phyloP scores from a whole-genome alignment of 2,888 invertebrate species.

The Limnephilus auricula region DNA sequence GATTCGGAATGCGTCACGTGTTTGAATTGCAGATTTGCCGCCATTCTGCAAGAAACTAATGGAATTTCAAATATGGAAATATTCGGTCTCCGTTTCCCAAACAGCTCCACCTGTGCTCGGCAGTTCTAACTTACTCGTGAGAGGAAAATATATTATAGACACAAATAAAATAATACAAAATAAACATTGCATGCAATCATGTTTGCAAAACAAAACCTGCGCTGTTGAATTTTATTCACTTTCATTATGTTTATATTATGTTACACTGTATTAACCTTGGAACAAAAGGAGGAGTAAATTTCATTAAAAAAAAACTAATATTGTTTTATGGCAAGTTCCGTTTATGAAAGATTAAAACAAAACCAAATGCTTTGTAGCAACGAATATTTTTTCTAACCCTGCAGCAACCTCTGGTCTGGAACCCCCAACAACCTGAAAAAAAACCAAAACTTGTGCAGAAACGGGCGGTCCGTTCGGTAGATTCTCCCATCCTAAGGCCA shows the following conservation, averaged over 20 bases:
- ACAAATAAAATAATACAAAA: background rate
- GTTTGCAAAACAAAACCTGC: background rate
- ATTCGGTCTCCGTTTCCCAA: conserved; percentile 43
- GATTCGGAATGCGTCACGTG: conserved; percentile 32
- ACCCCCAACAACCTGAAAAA: too few relatives aligned
- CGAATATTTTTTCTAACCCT: background rate
- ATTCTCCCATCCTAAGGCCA: too few relatives aligned
- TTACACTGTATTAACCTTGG: too few relatives aligned
- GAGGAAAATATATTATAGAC: background rate
- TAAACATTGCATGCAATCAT: background rate
- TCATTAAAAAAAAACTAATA: too few relatives aligned
- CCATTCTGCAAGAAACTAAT: conserved; percentile 47
- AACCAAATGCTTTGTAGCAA: background rate
- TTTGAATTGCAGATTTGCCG: conserved; percentile 46
- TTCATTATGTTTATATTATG: background rate
- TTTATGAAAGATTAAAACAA: background rate
- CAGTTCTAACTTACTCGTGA: conserved; percentile 12
- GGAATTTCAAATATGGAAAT: conserved; percentile 55
- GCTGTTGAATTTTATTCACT: background rate
- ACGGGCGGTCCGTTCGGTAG: too few relatives aligned
- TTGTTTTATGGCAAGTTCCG: too few relatives aligned
- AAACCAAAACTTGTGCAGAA: too few relatives aligned
- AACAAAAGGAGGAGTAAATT: too few relatives aligned
- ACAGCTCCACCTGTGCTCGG: conserved; percentile 48
- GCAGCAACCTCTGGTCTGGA: too few relatives aligned